Conservation (phyloP, 2,888 invertebrate species). For the Rhagonycha fulva region DNA sequence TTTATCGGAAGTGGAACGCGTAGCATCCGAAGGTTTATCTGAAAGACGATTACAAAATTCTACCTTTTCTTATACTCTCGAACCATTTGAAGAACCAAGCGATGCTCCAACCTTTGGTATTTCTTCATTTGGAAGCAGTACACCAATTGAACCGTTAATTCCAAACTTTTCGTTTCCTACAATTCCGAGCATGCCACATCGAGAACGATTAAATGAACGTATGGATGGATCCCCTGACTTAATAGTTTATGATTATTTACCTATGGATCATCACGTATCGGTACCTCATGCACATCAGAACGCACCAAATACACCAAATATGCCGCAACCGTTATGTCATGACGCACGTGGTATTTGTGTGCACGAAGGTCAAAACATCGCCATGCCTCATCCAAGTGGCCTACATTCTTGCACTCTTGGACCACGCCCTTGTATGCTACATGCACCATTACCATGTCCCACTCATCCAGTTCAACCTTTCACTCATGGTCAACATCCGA, state of each 20-base stretch:
- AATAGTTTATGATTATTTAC: background rate
- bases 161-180: background rate
- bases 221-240: background rate
- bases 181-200: slow-evolving; percentile 4
- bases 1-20: slow-evolving; percentile 18
- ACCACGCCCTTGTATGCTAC: slow-evolving; percentile 1
- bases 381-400: background rate
- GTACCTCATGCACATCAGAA: background rate
- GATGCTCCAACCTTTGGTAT: background rate
- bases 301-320: slow-evolving; percentile 7
- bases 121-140: background rate
- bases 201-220: slow-evolving; percentile 12
- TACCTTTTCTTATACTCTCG: slow-evolving; percentile 10
- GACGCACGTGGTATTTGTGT: background rate
- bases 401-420: slow-evolving; percentile 2
- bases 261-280: background rate
- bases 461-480: background rate
- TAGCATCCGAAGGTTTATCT: slow-evolving; percentile 12
- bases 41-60: slow-evolving; percentile 14
- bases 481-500: slow-evolving; percentile 1
- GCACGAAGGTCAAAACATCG: background rate
- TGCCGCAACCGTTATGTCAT: background rate
- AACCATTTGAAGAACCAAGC: slow-evolving; percentile 22
- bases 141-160: background rate
- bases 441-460: slow-evolving; percentile 7